Percentiles rank a stretch among this genome's conserved stretches.
phyloP scores from a whole-genome alignment of 2,888 invertebrate genomes.

The Colostygia pectinataria region DNA sequence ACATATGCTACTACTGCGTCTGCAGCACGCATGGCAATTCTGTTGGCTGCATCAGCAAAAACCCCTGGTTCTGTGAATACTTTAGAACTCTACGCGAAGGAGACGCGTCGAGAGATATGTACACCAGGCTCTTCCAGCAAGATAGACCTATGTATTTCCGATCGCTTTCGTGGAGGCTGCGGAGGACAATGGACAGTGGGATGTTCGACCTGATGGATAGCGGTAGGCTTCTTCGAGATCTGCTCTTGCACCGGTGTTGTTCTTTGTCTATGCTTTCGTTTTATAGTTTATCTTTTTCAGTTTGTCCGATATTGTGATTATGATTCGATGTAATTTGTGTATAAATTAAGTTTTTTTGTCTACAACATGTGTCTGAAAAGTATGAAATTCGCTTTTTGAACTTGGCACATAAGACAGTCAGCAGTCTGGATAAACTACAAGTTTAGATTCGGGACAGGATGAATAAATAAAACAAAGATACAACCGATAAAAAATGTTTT shows the following conservation, averaged over 20 bases:
- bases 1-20: constrained; percentile 61
- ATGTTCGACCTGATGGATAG: constrained; percentile 55
- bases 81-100: constrained; percentile 45
- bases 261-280: constrained; percentile 25
- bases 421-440: too few relatives aligned
- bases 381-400: not conserved
- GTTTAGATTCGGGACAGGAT: not conserved
- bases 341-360: not conserved
- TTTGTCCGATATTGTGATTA: not conserved
- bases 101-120: constrained; percentile 45
- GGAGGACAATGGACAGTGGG: constrained; percentile 68
- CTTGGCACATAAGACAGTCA: too few relatives aligned
- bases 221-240: constrained; percentile 26
- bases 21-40: constrained; percentile 49
- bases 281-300: not conserved
- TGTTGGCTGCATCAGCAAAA: constrained; percentile 53
- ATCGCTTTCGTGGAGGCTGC: constrained; percentile 58
- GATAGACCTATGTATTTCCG: constrained; percentile 65
- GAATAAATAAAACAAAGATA: constrained; percentile 6
- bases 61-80: constrained; percentile 61
- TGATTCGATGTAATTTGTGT: not conserved
- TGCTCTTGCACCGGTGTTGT: constrained; percentile 30
- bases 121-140: constrained; percentile 50
- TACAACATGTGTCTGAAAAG: not conserved
- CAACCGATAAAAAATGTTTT: constrained; percentile 6